These are phyloP conservation scores for Molossus alvarezi DNA, from an alignment of 2,797 vertebrate species.

Conservation along the genomic window DNA sequence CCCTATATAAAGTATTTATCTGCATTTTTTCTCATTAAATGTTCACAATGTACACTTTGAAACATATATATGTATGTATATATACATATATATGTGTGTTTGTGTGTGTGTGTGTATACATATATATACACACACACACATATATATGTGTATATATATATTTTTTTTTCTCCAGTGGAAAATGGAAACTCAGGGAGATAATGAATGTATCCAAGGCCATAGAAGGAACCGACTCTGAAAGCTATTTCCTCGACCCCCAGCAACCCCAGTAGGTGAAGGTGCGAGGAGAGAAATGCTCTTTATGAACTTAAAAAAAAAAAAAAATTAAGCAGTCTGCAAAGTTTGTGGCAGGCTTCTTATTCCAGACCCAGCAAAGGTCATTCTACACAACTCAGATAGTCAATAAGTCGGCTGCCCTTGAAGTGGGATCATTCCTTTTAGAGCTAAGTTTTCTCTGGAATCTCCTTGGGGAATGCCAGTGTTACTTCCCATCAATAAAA, in stretches of 20 bases:
- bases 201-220: not conserved
- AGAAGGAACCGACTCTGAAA: conserved; percentile 13
- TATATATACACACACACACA: too few relatives aligned
- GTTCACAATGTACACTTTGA: not conserved
- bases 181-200: conserved; percentile 27
- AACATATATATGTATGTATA: not conserved
- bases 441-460: conserved; percentile 52
- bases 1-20: not conserved
- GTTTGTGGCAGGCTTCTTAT: not conserved
- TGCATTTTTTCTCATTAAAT: conserved; percentile 31
- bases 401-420: conserved; percentile 18
- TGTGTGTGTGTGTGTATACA: too few relatives aligned
- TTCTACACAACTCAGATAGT: not conserved
- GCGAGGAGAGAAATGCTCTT: not conserved
- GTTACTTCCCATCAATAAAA: conserved; percentile 59
- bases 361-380: conserved; percentile 14
- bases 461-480: conserved; percentile 31
- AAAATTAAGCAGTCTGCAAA: not conserved
- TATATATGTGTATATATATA: not conserved
- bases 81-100: not conserved
- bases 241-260: not conserved
- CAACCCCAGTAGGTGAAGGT: not conserved
- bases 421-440: conserved; percentile 15
- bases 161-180: not conserved
- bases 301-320: not conserved